Conservation (phyloP, 92 coral and sea anemone species). For the Metridium senile region DNA sequence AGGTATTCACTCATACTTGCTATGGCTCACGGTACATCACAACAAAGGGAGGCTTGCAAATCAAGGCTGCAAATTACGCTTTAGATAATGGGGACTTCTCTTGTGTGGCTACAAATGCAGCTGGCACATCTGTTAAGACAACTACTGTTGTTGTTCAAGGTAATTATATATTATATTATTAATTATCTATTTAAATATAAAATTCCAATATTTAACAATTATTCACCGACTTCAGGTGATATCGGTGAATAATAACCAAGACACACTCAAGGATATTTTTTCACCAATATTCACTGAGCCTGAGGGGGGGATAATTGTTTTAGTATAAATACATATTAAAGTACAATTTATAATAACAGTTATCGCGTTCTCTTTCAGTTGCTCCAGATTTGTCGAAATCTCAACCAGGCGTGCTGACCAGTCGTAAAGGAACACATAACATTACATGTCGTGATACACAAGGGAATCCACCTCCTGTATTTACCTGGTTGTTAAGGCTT, state of each 20-base stretch:
- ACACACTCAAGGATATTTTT: too few relatives aligned
- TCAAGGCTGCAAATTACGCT: conserved; percentile 5
- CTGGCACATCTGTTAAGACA: conserved; percentile 14
- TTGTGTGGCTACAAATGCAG: conserved; percentile 22
- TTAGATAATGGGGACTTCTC: conserved; percentile 22
- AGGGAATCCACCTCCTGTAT: conserved; percentile 32
- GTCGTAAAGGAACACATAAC: background rate
- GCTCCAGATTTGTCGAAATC: background rate
- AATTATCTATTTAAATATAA: too few relatives aligned
- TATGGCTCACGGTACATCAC: conserved; percentile 2
- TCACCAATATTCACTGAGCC: too few relatives aligned
- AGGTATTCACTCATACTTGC: conserved; percentile 6
- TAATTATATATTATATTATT: too few relatives aligned
- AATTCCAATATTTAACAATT: too few relatives aligned
- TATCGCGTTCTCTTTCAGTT: background rate
- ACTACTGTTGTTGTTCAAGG: conserved; percentile 20
- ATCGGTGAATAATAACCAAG: too few relatives aligned
- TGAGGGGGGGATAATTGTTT: too few relatives aligned
- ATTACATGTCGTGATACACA: background rate
- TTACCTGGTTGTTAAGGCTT: conserved; percentile 8
- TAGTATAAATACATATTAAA: too few relatives aligned
- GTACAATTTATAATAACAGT: too few relatives aligned
- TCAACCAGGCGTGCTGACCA: background rate
- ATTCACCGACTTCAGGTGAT: too few relatives aligned
- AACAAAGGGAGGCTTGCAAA: background rate